Evolutionary conservation across 2,888 invertebrate genomes (phyloP).

Genomic region (Chrysolina oricalcia): DNA sequence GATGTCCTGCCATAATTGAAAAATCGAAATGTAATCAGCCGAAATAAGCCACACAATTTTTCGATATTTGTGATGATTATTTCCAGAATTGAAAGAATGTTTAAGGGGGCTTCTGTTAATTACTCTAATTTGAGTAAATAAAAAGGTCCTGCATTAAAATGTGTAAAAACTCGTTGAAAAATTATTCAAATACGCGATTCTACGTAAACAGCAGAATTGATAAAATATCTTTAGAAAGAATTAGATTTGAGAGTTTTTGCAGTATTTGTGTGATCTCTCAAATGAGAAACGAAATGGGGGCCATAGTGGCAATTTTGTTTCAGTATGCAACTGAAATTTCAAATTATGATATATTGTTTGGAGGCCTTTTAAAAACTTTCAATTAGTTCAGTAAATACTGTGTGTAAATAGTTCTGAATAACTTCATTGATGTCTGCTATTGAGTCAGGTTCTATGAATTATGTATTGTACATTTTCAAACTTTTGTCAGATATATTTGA

Average conservation of each 20-base stretch:
- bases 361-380: conserved; percentile 46
- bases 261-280: neutral
- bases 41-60: too few relatives aligned
- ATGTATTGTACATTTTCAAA: too few relatives aligned
- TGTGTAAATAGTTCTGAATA: conserved; percentile 39
- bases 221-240: neutral
- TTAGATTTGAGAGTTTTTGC: conserved; percentile 36
- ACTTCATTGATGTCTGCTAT: conserved; percentile 34
- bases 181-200: neutral
- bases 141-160: conserved; percentile 42
- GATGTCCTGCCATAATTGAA: too few relatives aligned
- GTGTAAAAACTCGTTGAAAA: conserved; percentile 29
- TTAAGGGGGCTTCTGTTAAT: neutral
- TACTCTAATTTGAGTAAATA: conserved; percentile 19
- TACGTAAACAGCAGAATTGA: neutral
- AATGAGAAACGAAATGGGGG: conserved; percentile 42
- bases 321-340: conserved; percentile 46
- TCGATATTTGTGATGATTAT: too few relatives aligned
- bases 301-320: conserved; percentile 51
- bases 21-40: too few relatives aligned
- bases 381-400: conserved; percentile 29
- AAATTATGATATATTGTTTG: conserved; percentile 47
- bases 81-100: too few relatives aligned
- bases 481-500: neutral
- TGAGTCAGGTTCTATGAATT: neutral